Evolutionary conservation across 2,888 invertebrate genomes (phyloP).

Genomic region (Harpalus rubripes): DNA sequence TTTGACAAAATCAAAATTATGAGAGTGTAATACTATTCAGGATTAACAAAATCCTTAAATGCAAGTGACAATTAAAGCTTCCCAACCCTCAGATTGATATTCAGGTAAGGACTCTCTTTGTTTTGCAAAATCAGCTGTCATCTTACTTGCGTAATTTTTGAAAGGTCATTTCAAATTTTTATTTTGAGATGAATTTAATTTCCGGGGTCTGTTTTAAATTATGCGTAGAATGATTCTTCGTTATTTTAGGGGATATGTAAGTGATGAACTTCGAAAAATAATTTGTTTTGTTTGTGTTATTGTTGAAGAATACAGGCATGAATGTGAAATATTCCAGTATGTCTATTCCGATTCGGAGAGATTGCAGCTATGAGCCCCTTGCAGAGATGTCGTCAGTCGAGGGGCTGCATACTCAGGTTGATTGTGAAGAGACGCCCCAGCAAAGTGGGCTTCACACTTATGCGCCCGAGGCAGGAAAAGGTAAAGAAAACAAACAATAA

Average conservation of each 20-base stretch:
- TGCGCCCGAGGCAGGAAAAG: slow-evolving; percentile 64
- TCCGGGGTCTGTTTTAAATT: slow-evolving; percentile 58
- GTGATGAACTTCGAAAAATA: slow-evolving; percentile 10
- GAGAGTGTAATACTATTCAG: slow-evolving; percentile 61
- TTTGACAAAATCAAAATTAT: slow-evolving; percentile 60
- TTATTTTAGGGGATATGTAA: slow-evolving; percentile 16
- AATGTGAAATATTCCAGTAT: slow-evolving; percentile 35
- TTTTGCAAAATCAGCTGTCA: slow-evolving; percentile 67
- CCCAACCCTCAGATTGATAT: slow-evolving; percentile 53
- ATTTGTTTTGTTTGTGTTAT: slow-evolving; percentile 20
- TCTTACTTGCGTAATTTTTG: slow-evolving; percentile 66
- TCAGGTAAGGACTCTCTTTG: slow-evolving; percentile 66
- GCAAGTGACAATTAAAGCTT: slow-evolving; percentile 56
- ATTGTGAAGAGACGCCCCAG: slow-evolving; percentile 64
- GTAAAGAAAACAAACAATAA: slow-evolving; percentile 35
- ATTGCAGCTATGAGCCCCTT: slow-evolving; percentile 66
- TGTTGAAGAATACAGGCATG: neutral
- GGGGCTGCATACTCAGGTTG: slow-evolving; percentile 62
- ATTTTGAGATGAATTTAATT: slow-evolving; percentile 61
- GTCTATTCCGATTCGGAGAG: slow-evolving; percentile 65
- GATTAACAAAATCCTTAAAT: slow-evolving; percentile 59
- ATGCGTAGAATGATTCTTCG: slow-evolving; percentile 60
- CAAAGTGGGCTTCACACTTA: slow-evolving; percentile 66
- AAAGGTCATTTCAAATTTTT: slow-evolving; percentile 67
- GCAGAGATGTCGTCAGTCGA: slow-evolving; percentile 60